These are phyloP conservation scores for Perodicticus potto DNA, from an alignment of 2,797 vertebrate species.

Conservation along the genomic window DNA sequence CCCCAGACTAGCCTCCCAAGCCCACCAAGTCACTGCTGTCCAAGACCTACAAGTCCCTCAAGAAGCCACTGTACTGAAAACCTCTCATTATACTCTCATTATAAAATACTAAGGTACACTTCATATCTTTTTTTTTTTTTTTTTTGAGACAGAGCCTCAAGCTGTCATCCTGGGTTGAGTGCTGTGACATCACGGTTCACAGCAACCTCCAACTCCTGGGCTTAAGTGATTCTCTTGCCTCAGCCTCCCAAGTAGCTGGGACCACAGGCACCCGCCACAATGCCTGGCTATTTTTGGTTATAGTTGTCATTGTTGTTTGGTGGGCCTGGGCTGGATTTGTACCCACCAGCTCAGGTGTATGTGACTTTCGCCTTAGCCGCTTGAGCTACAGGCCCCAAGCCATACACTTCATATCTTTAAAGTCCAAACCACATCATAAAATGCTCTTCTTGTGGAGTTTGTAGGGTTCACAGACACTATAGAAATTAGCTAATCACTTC, in stretches of 20 bases:
- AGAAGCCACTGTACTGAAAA: neutral
- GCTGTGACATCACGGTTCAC: no score
- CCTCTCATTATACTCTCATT: neutral
- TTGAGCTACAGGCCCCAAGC: neutral
- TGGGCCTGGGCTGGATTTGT: no score
- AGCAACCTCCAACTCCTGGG: no score
- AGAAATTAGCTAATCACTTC: constrained; percentile 7
- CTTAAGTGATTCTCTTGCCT: no score
- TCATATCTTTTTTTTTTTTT: neutral
- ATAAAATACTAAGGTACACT: neutral
- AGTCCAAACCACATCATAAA: constrained; percentile 4
- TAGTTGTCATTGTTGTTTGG: no score
- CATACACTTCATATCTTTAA: neutral
- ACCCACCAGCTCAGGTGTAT: no score
- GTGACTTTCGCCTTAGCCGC: neutral
- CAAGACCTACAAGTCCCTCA: neutral
- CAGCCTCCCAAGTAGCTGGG: no score
- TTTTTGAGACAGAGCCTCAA: no score
- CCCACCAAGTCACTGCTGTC: neutral
- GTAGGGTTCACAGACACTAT: neutral
- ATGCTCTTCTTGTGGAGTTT: neutral
- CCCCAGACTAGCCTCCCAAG: neutral
- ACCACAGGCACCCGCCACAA: no score
- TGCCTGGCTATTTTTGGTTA: no score
- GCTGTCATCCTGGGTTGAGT: no score